phyloP scores from a whole-genome alignment of 1,140 invertebrate species.

The Aphaenogaster ashmeadi region DNA sequence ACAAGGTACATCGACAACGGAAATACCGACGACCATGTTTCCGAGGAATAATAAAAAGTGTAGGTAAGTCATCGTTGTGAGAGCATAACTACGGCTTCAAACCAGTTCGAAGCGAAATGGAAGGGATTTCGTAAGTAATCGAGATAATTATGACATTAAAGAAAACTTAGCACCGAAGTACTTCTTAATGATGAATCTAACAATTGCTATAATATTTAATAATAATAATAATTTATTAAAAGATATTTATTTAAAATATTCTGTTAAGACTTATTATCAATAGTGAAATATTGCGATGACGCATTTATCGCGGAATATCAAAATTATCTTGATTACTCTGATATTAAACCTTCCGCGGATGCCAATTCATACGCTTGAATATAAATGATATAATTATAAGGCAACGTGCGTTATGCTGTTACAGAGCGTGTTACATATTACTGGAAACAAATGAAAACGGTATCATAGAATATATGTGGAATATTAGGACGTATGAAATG shows the following conservation, averaged over 20 bases:
- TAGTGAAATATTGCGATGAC: not conserved
- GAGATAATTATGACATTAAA: not conserved
- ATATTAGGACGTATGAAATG: not conserved
- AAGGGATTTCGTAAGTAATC: slow-evolving; percentile 9
- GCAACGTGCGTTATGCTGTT: slow-evolving; percentile 8
- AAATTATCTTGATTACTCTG: slow-evolving; percentile 29
- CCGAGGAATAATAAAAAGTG: slow-evolving; percentile 16
- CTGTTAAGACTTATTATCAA: not conserved
- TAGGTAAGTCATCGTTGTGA: slow-evolving; percentile 10
- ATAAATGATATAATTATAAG: slow-evolving; percentile 33
- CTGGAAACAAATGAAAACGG: slow-evolving; percentile 8
- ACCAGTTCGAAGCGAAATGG: not conserved
- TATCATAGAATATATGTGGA: not conserved
- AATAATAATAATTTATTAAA: not conserved
- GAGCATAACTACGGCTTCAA: not conserved
- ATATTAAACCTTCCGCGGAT: slow-evolving; percentile 24
- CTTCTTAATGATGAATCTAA: not conserved
- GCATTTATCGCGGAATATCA: not conserved
- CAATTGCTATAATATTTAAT: not conserved
- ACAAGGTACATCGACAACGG: not conserved
- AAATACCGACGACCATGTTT: slow-evolving; percentile 22
- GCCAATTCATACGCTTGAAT: slow-evolving; percentile 23
- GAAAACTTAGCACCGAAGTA: not conserved
- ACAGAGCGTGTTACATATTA: not conserved
- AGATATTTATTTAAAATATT: not conserved